Conservation (phyloP, 2,888 invertebrate genomes). For the Monoplex corrugatus region DNA sequence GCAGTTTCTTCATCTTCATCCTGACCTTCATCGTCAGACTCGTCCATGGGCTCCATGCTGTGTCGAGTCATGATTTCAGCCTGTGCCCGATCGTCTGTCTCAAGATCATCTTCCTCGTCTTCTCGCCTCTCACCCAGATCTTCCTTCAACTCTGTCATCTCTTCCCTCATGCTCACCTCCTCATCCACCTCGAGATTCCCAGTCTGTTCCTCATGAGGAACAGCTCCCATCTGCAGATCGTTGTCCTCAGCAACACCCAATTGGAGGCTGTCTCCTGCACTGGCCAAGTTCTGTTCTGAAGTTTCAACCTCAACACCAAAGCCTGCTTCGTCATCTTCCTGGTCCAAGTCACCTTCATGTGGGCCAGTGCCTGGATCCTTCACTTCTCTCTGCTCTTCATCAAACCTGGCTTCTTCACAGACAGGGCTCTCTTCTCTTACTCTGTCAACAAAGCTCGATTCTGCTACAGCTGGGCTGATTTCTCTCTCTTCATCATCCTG, state of each 20-base stretch:
- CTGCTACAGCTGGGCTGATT: neutral
- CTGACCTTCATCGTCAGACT: slow-evolving; percentile 67
- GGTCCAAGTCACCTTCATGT: neutral
- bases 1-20: slow-evolving; percentile 53
- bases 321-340: neutral
- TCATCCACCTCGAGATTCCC: slow-evolving; percentile 52
- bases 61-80: slow-evolving; percentile 56
- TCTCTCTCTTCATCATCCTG: neutral
- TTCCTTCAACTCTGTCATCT: slow-evolving; percentile 52
- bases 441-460: neutral
- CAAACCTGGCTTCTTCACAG: neutral
- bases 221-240: slow-evolving; percentile 56
- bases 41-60: slow-evolving; percentile 55
- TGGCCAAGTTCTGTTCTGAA: slow-evolving; percentile 5
- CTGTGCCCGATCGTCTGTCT: slow-evolving; percentile 52
- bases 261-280: slow-evolving; percentile 58
- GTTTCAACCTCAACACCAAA: neutral
- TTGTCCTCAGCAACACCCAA: slow-evolving; percentile 56
- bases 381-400: neutral
- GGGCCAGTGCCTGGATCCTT: neutral
- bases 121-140: slow-evolving; percentile 46
- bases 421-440: neutral
- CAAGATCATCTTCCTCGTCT: slow-evolving; percentile 60
- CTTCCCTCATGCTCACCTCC: slow-evolving; percentile 57
- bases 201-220: slow-evolving; percentile 59